phyloP scores from a whole-genome alignment of 2,888 invertebrate species.

The Acanthacorydalis orientalis region DNA sequence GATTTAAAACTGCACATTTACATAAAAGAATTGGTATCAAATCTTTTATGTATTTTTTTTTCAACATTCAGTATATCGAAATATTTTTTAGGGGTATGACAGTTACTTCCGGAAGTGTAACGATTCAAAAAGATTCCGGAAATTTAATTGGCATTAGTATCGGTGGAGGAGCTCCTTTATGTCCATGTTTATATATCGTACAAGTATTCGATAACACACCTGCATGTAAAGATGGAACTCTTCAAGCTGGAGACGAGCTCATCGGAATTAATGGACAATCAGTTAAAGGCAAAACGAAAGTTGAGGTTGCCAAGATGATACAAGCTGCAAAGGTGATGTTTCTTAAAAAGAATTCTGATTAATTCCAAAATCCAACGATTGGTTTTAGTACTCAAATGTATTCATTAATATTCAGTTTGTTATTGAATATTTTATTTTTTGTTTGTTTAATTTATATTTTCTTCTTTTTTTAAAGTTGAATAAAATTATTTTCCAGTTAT shows the following conservation, averaged over 20 bases:
- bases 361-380: too few relatives aligned
- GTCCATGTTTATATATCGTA: conserved; percentile 95
- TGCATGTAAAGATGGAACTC: conserved; percentile 78
- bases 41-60: too few relatives aligned
- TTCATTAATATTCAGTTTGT: too few relatives aligned
- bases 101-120: conserved; percentile 83
- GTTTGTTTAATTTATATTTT: too few relatives aligned
- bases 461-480: too few relatives aligned
- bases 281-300: conserved; percentile 93
- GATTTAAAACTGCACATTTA: too few relatives aligned
- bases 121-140: conserved; percentile 79
- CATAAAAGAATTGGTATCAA: too few relatives aligned
- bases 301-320: conserved; percentile 98
- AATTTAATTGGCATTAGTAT: conserved; percentile 95
- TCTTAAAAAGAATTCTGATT: too few relatives aligned
- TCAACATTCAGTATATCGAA: too few relatives aligned
- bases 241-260: conserved; percentile 94
- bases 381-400: too few relatives aligned
- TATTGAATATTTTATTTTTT: too few relatives aligned
- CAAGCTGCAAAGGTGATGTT: conserved; percentile 61
- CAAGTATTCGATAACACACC: conserved; percentile 98
- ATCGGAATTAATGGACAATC: conserved; percentile 83
- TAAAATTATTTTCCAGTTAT: too few relatives aligned
- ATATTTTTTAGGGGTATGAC: conserved; percentile 77
- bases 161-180: conserved; percentile 87